phyloP scores from a whole-genome alignment of 2,888 invertebrate genomes.

The Mechanitis mazaeus region DNA sequence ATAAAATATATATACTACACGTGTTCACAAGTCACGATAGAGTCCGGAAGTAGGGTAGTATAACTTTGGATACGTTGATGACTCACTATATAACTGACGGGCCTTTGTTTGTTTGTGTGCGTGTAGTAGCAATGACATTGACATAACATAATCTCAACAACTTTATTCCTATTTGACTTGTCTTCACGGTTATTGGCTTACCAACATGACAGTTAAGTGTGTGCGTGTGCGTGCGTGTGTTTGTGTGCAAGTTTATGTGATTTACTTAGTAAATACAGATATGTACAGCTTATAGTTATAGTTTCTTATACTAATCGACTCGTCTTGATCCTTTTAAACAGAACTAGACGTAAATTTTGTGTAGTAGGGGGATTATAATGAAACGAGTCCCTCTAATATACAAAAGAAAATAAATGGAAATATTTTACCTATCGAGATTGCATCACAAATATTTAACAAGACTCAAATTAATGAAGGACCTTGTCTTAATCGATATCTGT shows the following conservation, averaged over 20 bases:
- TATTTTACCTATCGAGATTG: slow-evolving; percentile 24
- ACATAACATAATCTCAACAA: slow-evolving; percentile 35
- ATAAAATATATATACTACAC: slow-evolving; percentile 15
- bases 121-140: slow-evolving; percentile 54
- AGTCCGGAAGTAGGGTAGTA: slow-evolving; percentile 33
- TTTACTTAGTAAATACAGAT: slow-evolving; percentile 50
- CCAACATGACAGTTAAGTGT: slow-evolving; percentile 48
- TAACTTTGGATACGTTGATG: slow-evolving; percentile 39
- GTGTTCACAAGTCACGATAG: slow-evolving; percentile 17
- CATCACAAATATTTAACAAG: slow-evolving; percentile 45
- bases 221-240: too few relatives aligned
- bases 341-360: slow-evolving; percentile 40
- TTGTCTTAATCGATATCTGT: slow-evolving; percentile 55
- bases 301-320: slow-evolving; percentile 58
- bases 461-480: slow-evolving; percentile 53
- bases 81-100: slow-evolving; percentile 35
- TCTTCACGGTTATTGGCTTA: slow-evolving; percentile 37
- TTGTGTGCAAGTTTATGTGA: slow-evolving; percentile 38
- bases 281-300: slow-evolving; percentile 50
- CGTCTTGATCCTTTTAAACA: slow-evolving; percentile 59
- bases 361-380: slow-evolving; percentile 12
- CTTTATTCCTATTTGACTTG: too few relatives aligned
- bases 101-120: slow-evolving; percentile 43
- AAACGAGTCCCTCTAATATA: too few relatives aligned
- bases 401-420: not conserved